These are phyloP conservation scores for Protodeltote pygarga DNA, from an alignment of 2,888 invertebrate species.

Conservation along the genomic window DNA sequence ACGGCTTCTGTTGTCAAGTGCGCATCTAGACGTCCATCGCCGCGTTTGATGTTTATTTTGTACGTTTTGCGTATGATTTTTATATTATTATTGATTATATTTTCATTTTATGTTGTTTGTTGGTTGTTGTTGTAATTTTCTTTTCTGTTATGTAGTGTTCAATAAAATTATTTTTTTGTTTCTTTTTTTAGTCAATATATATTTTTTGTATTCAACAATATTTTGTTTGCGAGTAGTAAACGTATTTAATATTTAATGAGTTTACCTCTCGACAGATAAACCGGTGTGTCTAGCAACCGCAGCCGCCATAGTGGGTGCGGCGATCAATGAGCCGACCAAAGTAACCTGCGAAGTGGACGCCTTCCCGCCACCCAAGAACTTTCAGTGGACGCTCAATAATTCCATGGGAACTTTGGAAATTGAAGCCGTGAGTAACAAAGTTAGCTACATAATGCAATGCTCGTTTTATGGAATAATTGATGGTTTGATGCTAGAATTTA, in stretches of 20 bases:
- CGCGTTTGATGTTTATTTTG: no score
- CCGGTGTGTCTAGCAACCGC: conserved; percentile 92
- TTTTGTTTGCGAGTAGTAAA: background rate
- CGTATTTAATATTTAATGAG: background rate
- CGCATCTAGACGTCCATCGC: no score
- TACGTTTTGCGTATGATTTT: no score
- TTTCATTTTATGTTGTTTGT: no score
- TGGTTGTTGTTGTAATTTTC: no score
- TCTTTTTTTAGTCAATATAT: no score
- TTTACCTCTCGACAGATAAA: conserved; percentile 88
- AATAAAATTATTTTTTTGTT: no score
- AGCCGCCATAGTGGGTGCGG: conserved; percentile 93
- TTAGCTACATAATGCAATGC: conserved; percentile 26
- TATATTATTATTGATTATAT: no score
- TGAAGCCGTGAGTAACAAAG: conserved; percentile 66
- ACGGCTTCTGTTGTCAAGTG: no score
- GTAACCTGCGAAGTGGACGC: conserved; percentile 95
- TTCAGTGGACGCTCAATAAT: conserved; percentile 96
- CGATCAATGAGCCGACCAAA: conserved; percentile 92
- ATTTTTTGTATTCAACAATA: no score
- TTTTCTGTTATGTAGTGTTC: no score
- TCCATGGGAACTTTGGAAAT: conserved; percentile 93
- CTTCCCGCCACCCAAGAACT: conserved; percentile 93
- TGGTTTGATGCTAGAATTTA: conserved; percentile 14
- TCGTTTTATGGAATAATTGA: conserved; percentile 32